Evolutionary conservation across 2,888 invertebrate species (phyloP), one percentile per base, ranked within the genome.

Genomic region (Dichetophora obliterata): DNA sequence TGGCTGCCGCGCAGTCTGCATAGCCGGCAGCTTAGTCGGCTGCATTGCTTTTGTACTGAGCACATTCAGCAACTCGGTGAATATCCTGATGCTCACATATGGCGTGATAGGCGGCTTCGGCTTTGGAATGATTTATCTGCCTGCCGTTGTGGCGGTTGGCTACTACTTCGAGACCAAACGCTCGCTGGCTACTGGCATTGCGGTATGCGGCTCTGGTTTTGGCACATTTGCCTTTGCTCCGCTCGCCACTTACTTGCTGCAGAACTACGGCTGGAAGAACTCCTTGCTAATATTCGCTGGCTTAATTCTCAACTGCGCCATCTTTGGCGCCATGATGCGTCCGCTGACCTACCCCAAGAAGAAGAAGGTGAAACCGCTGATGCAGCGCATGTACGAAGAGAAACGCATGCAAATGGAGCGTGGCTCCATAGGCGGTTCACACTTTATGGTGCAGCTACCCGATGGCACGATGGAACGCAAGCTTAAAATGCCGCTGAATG

Each of bases 201-300:
- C 98, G 0, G 98, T 98, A 0, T 98, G 98, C 87, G 98, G 98
- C 8, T 97, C 98, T 0, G 98, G 98, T 3, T 93, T 96, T 77
- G 98, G 98, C 66, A 98, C 98, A 2, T 98, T 98, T 89, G 94
- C 95, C 65, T 98, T 98, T 87, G 98, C 98, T 0, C 98, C 98
- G 0, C 91, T 98, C 50, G 96, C 97, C 19, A 93, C 94, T 8
- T 91, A 93, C 80, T 90, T 98, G 76, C 90, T 98, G 68, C 92
- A 94, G 54, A 90, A 92, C 66, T 97, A 94, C 85, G 93, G 92
- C 77, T 98, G 98, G 98, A 94, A 95, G 89, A 96, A 94, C 82
- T 95, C 98, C 57, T 93, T 98, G 88, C 91, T 98, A 75, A 95
- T 98, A 82, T 92, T 98, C 77, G 96, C 98, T n/a, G 98, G 97